These are phyloP conservation scores for Chaetodon auriga DNA, from an alignment of 2,113 vertebrate genomes.

Conservation along the genomic window DNA sequence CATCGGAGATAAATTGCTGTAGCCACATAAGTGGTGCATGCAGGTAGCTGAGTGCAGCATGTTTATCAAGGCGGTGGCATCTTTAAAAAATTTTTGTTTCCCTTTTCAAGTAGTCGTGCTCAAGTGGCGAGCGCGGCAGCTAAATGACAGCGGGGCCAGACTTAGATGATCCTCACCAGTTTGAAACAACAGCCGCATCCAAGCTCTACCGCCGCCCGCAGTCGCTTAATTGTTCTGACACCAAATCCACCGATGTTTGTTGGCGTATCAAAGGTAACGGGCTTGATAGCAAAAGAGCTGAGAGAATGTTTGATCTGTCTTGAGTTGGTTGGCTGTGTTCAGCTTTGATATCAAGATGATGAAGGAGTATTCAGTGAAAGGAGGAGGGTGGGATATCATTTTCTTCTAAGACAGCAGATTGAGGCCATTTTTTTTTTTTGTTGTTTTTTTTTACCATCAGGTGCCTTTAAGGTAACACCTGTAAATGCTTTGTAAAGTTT, in stretches of 20 bases:
- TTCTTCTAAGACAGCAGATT: neutral
- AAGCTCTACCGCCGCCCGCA: neutral
- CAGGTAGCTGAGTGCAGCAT: conserved; percentile 6
- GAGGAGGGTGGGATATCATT: neutral
- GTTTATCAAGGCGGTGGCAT: conserved; percentile 9
- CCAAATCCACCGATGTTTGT: conserved; percentile 8
- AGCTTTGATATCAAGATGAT: conserved; percentile 34
- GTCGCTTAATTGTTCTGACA: conserved; percentile 29
- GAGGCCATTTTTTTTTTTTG: neutral
- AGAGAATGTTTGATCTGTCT: conserved; percentile 13
- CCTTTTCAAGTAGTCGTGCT: neutral
- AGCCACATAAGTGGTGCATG: conserved; percentile 4
- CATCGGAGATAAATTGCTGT: neutral
- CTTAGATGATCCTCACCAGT: conserved; percentile 15
- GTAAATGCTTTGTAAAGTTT: conserved; percentile 5
- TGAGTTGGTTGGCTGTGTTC: conserved; percentile 7
- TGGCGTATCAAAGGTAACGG: conserved; percentile 21
- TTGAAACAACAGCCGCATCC: neutral
- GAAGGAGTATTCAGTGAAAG: conserved; percentile 8
- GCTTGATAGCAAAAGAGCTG: neutral
- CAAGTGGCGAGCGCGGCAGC: conserved; percentile 17
- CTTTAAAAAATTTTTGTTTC: neutral
- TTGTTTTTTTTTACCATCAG: neutral
- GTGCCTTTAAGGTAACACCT: conserved; percentile 20
- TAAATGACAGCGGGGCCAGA: conserved; percentile 19